Conservation (phyloP, 2,113 vertebrate species). For the Canis aureus region DNA sequence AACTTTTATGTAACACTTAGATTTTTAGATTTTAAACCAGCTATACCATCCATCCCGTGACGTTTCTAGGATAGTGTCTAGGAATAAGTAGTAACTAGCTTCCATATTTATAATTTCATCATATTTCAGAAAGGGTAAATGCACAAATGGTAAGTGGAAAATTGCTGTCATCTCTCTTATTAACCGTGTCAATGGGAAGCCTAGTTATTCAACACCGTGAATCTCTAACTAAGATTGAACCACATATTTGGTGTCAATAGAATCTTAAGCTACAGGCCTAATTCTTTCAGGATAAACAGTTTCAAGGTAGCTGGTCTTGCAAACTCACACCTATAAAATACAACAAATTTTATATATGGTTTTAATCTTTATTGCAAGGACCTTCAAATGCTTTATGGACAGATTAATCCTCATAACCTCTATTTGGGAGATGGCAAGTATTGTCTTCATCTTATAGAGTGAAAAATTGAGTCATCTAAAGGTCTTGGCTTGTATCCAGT, state of each 20-base stretch:
- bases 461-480: constrained; percentile 66
- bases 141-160: neutral
- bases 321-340: constrained; percentile 54
- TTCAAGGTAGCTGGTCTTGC: constrained; percentile 42
- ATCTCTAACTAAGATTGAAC: constrained; percentile 3
- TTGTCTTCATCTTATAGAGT: constrained; percentile 70
- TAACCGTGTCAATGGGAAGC: neutral
- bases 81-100: neutral
- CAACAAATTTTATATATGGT: constrained; percentile 44
- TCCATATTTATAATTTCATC: constrained; percentile 21
- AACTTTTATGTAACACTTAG: neutral
- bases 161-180: constrained; percentile 38
- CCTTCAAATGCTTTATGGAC: constrained; percentile 57
- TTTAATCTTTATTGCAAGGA: constrained; percentile 67
- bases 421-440: constrained; percentile 57
- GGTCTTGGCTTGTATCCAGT: constrained; percentile 67
- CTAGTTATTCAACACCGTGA: neutral
- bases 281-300: constrained; percentile 43
- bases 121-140: constrained; percentile 20
- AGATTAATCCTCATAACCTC: constrained; percentile 71
- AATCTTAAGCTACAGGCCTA: neutral
- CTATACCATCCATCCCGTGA: neutral
- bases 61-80: neutral
- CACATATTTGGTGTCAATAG: neutral
- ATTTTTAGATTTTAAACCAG: constrained; percentile 15